A percentile compares a stretch with the other conserved stretches of the same genome.
Evolutionary conservation across 2,888 invertebrate genomes (phyloP).

Genomic region (Eutolmus rufibarbis): DNA sequence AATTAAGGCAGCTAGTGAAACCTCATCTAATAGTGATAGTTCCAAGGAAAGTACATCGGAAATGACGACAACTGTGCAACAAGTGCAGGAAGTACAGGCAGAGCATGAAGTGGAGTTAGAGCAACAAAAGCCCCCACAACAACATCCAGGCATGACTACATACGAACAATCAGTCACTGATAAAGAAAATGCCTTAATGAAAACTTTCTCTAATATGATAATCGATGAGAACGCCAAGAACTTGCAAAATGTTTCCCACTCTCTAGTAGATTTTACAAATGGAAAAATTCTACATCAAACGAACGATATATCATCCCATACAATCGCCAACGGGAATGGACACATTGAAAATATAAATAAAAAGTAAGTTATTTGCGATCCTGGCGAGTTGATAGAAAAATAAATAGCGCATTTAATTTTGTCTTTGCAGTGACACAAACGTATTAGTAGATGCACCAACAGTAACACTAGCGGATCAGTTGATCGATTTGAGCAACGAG

Average conservation of each 20-base stretch:
- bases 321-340: slow-evolving; percentile 61
- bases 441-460: slow-evolving; percentile 58
- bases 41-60: slow-evolving; percentile 45
- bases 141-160: slow-evolving; percentile 39
- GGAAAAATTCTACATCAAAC: slow-evolving; percentile 53
- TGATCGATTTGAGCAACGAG: slow-evolving; percentile 62
- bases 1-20: slow-evolving; percentile 8
- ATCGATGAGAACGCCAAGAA: slow-evolving; percentile 61
- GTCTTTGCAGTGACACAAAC: slow-evolving; percentile 58
- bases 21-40: slow-evolving; percentile 7
- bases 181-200: slow-evolving; percentile 61
- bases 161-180: slow-evolving; percentile 63
- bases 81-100: slow-evolving; percentile 22
- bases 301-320: slow-evolving; percentile 45
- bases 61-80: slow-evolving; percentile 49
- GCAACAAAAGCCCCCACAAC: slow-evolving; percentile 10
- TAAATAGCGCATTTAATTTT: background rate
- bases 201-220: slow-evolving; percentile 61
- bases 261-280: slow-evolving; percentile 56
- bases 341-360: slow-evolving; percentile 62
- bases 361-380: slow-evolving; percentile 54
- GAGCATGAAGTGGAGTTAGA: background rate
- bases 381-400: background rate
- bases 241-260: slow-evolving; percentile 53
- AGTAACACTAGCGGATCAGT: slow-evolving; percentile 55